Base-by-base conservation (phyloP, 2,113 vertebrate genomes). In the Phyllopteryx taeniolatus region DNA sequence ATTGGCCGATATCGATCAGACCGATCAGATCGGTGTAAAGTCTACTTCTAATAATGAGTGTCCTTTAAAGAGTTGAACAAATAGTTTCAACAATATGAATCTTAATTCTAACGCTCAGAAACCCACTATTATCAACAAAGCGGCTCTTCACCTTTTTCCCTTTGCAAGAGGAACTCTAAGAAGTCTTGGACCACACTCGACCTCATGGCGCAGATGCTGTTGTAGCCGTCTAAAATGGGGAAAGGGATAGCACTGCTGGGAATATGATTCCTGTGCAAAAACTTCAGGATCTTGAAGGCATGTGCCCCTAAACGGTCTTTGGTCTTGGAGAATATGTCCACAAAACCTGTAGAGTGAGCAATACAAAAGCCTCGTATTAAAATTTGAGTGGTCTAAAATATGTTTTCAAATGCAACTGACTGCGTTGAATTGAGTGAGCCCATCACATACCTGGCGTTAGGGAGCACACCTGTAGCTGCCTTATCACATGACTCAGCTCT, bases 321-420 rank as follows among this genome's bases (percentile, higher is more conserved):
- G 0, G 93, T 95, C 76, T 97, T 98, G 3, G 97, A 97, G 86
- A 99, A 99, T 78, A 98, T 98, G 85, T 99, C 98, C 71, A 96
- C 94, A 79, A 99, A 99, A 78, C 98, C 98, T 99, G 80, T 2
- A 53, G n/a, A 59, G 10, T 66, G 61, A 35, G 57, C 0, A 68
- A 14, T 6, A 75, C 47, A 65, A 33, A n/a, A 54, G 0, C n/a
- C 19, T 0, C 0, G 69, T 5, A 13, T 63, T 13, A 0, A 19
- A 46, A 35, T 65, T 14, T 46, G 8, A 19, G 10, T 35, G 33
- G 6, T 59, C 43, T 51, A 19, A 8, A 27, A 67, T 1, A 31
- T 1, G 2, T n/a, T 72, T 62, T 57, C 60, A 83, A 78, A 83
- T 71, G 9, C 65, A 13, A 10, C 27, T 0, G 13, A 20, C 43